phyloP scores from a whole-genome alignment of 2,888 invertebrate species.

The Drosophila testacea region DNA sequence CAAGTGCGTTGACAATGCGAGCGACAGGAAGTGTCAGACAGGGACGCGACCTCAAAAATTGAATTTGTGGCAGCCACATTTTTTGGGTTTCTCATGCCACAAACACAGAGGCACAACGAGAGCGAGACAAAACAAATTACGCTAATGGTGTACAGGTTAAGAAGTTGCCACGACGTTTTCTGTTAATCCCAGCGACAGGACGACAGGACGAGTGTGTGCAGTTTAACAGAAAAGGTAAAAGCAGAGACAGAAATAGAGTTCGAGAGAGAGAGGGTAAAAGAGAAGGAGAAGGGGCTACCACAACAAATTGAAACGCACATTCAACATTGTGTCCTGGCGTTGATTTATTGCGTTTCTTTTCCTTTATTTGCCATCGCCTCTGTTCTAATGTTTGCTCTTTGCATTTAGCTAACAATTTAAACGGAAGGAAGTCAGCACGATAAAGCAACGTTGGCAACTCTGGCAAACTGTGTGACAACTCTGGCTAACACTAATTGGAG shows the following conservation, averaged over 20 bases:
- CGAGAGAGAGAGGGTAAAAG: background rate
- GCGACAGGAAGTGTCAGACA: conserved; percentile 45
- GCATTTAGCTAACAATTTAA: conserved; percentile 11
- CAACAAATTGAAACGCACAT: conserved; percentile 46
- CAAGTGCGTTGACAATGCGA: conserved; percentile 27
- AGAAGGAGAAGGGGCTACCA: conserved; percentile 1
- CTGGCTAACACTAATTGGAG: conserved; percentile 62
- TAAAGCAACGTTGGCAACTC: conserved; percentile 40
- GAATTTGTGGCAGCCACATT: conserved; percentile 50
- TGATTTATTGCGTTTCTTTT: conserved; percentile 63
- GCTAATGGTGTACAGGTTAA: conserved; percentile 74
- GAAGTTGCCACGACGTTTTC: conserved; percentile 59
- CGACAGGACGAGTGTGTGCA: conserved; percentile 10
- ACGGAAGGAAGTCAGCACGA: conserved; percentile 69
- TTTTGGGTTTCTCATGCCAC: conserved; percentile 55
- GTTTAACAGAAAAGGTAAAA: conserved; percentile 1
- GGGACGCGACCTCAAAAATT: conserved; percentile 56
- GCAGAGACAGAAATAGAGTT: background rate
- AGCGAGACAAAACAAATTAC: conserved; percentile 71
- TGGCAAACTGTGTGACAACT: conserved; percentile 25
- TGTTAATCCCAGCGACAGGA: conserved; percentile 56
- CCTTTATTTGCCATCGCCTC: background rate
- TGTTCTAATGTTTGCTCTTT: conserved; percentile 38
- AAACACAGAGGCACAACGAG: background rate
- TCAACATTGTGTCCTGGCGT: conserved; percentile 27